phyloP scores from a whole-genome alignment of 1,140 invertebrate genomes.

The Eulimnadia texana region DNA sequence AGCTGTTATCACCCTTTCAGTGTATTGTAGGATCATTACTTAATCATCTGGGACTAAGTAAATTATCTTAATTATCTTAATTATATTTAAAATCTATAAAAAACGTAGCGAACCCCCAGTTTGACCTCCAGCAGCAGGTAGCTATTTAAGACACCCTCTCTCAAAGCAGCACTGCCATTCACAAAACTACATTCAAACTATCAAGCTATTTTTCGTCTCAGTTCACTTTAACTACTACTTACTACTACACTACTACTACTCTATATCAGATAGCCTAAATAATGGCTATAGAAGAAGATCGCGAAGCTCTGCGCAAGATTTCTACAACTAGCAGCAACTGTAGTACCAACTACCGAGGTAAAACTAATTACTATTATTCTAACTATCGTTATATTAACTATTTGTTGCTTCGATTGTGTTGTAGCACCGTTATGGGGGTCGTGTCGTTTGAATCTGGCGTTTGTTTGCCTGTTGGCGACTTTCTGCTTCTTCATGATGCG shows the following conservation, averaged over 20 bases:
- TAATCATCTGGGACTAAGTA: too few relatives aligned
- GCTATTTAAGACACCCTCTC: not conserved
- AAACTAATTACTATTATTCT: not conserved
- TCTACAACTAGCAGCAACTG: conserved; percentile 7
- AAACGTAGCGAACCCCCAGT: too few relatives aligned
- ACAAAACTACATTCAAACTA: not conserved
- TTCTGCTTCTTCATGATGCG: conserved; percentile 21
- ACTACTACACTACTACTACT: too few relatives aligned
- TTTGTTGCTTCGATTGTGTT: not conserved
- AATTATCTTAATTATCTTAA: too few relatives aligned
- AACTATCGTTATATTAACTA: not conserved
- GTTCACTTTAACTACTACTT: too few relatives aligned
- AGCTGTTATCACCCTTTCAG: too few relatives aligned
- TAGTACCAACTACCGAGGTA: not conserved
- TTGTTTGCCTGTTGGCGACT: conserved; percentile 18
- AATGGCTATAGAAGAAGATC: conserved; percentile 13
- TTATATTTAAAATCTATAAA: too few relatives aligned
- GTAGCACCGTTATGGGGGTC: conserved; percentile 19
- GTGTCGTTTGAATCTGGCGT: conserved; percentile 19
- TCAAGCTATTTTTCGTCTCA: too few relatives aligned
- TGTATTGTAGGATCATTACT: too few relatives aligned
- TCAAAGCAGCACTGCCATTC: not conserved
- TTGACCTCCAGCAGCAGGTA: not conserved
- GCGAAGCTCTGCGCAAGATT: conserved; percentile 11
- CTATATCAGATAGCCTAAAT: too few relatives aligned